Evolutionary conservation across 2,888 invertebrate genomes (phyloP).

Genomic region (Chalcosyrphus nemorum): DNA sequence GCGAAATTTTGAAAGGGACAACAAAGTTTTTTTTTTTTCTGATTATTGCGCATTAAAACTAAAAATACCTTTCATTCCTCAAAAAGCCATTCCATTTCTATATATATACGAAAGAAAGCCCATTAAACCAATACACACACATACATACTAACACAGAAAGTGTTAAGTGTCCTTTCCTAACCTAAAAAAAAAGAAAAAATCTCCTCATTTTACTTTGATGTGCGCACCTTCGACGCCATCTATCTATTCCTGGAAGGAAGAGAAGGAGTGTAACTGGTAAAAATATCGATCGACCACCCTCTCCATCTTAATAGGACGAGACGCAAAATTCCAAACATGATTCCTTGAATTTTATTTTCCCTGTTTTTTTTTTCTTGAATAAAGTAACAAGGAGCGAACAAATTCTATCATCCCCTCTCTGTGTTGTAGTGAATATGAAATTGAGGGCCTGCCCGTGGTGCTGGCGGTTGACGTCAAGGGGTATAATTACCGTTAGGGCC

Average conservation of each 20-base stretch:
- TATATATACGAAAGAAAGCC: background rate
- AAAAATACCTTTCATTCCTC: constrained; percentile 10
- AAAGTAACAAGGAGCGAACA: background rate
- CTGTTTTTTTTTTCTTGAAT: background rate
- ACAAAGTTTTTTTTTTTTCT: background rate
- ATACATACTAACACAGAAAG: no score
- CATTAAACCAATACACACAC: background rate
- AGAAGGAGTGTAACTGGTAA: background rate
- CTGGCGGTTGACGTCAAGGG: constrained; percentile 54
- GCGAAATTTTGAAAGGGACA: background rate
- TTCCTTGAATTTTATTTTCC: background rate
- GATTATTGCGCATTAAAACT: background rate
- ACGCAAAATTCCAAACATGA: constrained; percentile 12
- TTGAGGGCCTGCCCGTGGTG: constrained; percentile 16
- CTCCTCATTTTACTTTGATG: constrained; percentile 38
- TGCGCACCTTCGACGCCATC: constrained; percentile 10
- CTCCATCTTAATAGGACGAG: background rate
- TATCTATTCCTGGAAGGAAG: background rate
- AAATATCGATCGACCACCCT: constrained; percentile 26
- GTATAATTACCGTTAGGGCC: constrained; percentile 46
- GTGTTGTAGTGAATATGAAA: constrained; percentile 2
- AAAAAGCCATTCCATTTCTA: constrained; percentile 3
- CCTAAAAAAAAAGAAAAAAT: constrained; percentile 28
- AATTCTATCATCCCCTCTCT: background rate
- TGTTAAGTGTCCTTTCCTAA: background rate